Conservation (phyloP, 2,113 vertebrate species). For the Genyomyrus donnyi region DNA sequence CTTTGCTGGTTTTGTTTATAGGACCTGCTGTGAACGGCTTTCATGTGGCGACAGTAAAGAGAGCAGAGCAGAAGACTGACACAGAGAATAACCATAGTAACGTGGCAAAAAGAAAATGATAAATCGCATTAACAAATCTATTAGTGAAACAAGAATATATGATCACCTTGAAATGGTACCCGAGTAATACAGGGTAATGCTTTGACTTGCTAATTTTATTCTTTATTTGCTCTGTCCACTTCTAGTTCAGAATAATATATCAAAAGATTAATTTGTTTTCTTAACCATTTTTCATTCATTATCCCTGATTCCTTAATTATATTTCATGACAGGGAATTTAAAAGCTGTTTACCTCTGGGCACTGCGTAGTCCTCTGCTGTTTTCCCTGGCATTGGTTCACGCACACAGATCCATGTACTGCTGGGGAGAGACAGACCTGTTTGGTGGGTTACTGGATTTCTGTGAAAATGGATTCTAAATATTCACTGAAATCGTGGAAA, state of each 20-base stretch:
- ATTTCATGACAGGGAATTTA: constrained; percentile 10
- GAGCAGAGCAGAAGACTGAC: neutral
- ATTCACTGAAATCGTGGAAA: constrained; percentile 3
- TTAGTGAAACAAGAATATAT: neutral
- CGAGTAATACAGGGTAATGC: neutral
- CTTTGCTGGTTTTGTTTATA: neutral
- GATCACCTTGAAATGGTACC: neutral
- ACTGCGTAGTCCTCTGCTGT: constrained; percentile 17
- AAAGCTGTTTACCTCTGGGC: constrained; percentile 25
- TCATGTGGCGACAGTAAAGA: neutral
- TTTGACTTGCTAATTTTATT: neutral
- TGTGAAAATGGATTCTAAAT: neutral
- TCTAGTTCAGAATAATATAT: neutral
- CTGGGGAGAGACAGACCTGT: neutral
- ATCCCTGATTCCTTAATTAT: neutral
- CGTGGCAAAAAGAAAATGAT: neutral
- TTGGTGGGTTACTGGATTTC: neutral
- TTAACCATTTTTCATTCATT: constrained; percentile 21
- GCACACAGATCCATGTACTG: neutral
- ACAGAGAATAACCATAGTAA: neutral
- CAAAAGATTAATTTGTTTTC: neutral
- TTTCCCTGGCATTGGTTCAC: constrained; percentile 26
- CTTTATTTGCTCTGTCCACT: neutral
- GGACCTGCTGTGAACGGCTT: neutral
- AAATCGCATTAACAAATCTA: neutral